Percentiles rank a stretch among this genome's conserved stretches.
Conservation (phyloP, 2,888 invertebrate genomes). For the Marasmarcha lunaedactyla region DNA sequence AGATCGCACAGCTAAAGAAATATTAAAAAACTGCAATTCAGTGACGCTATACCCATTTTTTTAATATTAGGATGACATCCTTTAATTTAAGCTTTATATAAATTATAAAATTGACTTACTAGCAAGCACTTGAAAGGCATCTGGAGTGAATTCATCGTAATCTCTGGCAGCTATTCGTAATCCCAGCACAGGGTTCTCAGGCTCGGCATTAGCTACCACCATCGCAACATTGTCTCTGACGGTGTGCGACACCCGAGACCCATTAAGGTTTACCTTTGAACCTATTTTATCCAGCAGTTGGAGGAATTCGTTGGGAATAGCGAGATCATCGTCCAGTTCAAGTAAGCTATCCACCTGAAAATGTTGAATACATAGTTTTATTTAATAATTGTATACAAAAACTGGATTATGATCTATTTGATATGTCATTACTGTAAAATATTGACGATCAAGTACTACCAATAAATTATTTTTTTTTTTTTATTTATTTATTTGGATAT, state of each 20-base stretch:
- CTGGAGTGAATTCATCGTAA: conserved; percentile 28
- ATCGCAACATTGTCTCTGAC: conserved; percentile 44
- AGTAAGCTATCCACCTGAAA: conserved; percentile 44
- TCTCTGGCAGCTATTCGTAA: conserved; percentile 34
- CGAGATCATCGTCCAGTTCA: conserved; percentile 24
- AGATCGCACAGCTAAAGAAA: too few relatives aligned
- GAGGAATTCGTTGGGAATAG: conserved; percentile 40
- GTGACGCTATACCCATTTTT: too few relatives aligned
- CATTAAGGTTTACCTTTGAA: conserved; percentile 32
- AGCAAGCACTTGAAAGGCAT: conserved; percentile 22
- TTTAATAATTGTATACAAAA: background rate
- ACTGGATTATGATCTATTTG: too few relatives aligned
- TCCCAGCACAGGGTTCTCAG: conserved; percentile 34
- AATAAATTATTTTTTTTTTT: too few relatives aligned
- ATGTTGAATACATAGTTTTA: background rate
- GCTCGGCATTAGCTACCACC: conserved; percentile 37
- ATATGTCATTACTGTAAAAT: too few relatives aligned
- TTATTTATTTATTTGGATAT: too few relatives aligned
- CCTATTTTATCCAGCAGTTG: conserved; percentile 45
- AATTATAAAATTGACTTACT: background rate
- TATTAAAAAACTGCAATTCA: too few relatives aligned
- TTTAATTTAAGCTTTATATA: too few relatives aligned
- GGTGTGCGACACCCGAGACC: conserved; percentile 22
- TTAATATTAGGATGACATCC: too few relatives aligned
- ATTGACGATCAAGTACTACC: too few relatives aligned